These are phyloP conservation scores for Cyanoliseus patagonus DNA, from an alignment of 2,113 vertebrate species.

Conservation along the genomic window DNA sequence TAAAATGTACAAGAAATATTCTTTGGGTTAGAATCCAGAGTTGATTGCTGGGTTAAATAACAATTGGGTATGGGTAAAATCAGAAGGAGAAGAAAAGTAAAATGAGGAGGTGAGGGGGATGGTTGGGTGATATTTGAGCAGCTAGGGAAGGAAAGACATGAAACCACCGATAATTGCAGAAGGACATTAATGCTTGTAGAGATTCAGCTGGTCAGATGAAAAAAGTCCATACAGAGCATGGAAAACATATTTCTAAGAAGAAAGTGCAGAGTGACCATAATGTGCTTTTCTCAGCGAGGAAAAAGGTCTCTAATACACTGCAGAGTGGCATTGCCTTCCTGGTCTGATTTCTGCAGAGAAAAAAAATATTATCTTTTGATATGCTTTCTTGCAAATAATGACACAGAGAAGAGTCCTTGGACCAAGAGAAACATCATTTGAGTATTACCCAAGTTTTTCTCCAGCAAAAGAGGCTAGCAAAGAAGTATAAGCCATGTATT, in stretches of 20 bases:
- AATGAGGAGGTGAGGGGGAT: neutral
- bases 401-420: neutral
- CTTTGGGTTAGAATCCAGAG: neutral
- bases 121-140: neutral
- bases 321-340: neutral
- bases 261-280: neutral
- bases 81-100: neutral
- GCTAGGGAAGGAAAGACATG: neutral
- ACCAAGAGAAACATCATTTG: neutral
- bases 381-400: neutral
- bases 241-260: neutral
- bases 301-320: neutral
- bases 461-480: accelerated
- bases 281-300: accelerated
- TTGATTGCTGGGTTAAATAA: accelerated
- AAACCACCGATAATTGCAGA: neutral
- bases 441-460: neutral
- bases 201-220: neutral
- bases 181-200: neutral
- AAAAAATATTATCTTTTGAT: neutral
- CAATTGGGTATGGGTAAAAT: neutral
- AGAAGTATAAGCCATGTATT: neutral
- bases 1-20: neutral
- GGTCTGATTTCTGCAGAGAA: neutral
- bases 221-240: neutral